Evolutionary conservation across 2,113 vertebrate genomes (phyloP).

Genomic region (Leucoraja erinaceus): DNA sequence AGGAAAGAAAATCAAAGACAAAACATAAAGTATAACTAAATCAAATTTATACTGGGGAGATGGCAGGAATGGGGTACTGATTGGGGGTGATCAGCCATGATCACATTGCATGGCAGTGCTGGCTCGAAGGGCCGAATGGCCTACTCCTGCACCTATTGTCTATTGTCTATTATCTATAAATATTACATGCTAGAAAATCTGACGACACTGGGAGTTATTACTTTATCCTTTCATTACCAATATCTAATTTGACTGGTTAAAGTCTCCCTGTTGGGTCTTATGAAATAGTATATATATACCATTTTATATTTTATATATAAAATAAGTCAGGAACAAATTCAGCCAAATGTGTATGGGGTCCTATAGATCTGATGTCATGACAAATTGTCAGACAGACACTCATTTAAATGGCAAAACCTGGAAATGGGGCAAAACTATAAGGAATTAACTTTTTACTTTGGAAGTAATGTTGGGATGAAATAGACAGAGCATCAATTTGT

Average conservation of each 20-base stretch:
- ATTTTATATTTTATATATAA: not conserved
- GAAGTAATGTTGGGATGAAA: not conserved
- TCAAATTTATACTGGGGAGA: not conserved
- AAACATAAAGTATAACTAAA: not conserved
- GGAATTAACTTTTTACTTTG: not conserved
- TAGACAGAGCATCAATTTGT: not conserved
- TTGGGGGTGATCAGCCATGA: too few species aligned
- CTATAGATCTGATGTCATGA: not conserved
- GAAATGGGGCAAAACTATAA: not conserved
- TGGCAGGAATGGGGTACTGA: too few species aligned
- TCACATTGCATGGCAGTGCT: too few species aligned
- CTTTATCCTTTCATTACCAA: not conserved
- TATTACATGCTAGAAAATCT: not conserved
- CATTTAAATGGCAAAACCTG: not conserved
- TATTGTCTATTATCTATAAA: not conserved
- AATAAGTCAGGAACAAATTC: not conserved
- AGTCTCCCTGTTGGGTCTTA: too few species aligned
- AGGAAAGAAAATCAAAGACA: constrained; percentile 1
- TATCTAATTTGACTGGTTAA: not conserved
- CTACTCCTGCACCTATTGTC: too few species aligned
- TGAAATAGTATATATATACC: not conserved
- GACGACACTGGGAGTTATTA: not conserved
- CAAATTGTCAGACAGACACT: not conserved
- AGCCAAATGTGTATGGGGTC: not conserved
- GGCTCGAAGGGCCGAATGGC: too few species aligned